phyloP scores from a whole-genome alignment of 1,140 invertebrate species.

The Lamellibrachia luymesi region DNA sequence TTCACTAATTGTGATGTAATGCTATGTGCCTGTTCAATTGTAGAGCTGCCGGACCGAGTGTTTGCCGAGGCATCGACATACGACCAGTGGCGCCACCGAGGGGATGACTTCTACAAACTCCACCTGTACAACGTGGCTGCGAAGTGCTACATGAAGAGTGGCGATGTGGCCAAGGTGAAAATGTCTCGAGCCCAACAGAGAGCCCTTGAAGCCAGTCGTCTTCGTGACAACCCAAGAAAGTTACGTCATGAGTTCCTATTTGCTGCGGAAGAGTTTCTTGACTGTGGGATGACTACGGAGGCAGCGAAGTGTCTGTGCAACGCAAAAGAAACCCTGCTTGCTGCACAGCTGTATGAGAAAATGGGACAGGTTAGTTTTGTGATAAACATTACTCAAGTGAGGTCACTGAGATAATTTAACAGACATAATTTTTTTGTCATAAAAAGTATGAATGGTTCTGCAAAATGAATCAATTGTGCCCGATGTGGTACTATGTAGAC shows the following conservation, averaged over 20 bases:
- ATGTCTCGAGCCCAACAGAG: conserved; percentile 42
- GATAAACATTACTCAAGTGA: neutral
- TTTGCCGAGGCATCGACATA: conserved; percentile 45
- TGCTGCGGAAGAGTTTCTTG: conserved; percentile 8
- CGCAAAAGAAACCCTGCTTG: neutral
- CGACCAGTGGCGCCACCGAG: conserved; percentile 43
- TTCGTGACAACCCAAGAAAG: conserved; percentile 33
- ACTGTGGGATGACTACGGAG: conserved; percentile 7
- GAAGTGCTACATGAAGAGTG: conserved; percentile 43
- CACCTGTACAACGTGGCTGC: conserved; percentile 44
- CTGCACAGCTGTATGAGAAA: neutral
- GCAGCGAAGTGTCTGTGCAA: conserved; percentile 12
- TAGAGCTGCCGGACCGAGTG: conserved; percentile 33
- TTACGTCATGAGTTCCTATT: conserved; percentile 7
- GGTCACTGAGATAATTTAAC: too few relatives aligned
- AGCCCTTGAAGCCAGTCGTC: conserved; percentile 34
- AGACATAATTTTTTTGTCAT: too few relatives aligned
- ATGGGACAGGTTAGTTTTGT: conserved; percentile 5
- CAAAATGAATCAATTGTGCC: too few relatives aligned
- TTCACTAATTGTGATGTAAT: too few relatives aligned
- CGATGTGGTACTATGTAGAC: too few relatives aligned
- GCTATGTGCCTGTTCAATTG: neutral
- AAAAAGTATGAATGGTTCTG: too few relatives aligned
- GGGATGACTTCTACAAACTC: conserved; percentile 46
- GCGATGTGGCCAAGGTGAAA: conserved; percentile 34